Conservation (phyloP, 2,113 vertebrate genomes). For the Actinemys pallida region DNA sequence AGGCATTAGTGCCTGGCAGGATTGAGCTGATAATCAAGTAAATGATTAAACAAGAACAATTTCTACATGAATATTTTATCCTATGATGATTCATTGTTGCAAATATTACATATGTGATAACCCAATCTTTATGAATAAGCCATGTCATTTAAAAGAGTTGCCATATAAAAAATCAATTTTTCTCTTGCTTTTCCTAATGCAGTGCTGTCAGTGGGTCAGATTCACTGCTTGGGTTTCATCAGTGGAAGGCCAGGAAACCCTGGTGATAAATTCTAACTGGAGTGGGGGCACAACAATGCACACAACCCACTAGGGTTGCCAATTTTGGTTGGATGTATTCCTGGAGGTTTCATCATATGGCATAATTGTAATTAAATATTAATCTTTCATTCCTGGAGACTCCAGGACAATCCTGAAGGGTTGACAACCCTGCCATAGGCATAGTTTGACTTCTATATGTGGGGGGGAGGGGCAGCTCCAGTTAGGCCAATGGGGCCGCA, state of each 20-base stretch:
- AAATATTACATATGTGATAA: not conserved
- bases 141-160: not conserved
- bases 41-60: not conserved
- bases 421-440: not conserved
- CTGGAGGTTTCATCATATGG: not conserved
- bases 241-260: not conserved
- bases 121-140: not conserved
- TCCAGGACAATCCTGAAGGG: not conserved
- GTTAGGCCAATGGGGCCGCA: not conserved
- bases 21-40: not conserved
- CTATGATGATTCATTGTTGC: not conserved
- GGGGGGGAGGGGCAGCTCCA: not conserved
- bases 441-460: not conserved
- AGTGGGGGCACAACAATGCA: not conserved
- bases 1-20: not conserved
- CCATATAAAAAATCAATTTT: not conserved
- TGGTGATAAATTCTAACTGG: not conserved
- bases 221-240: not conserved
- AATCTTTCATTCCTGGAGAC: not conserved
- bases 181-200: not conserved
- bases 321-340: not conserved
- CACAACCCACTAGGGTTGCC: not conserved
- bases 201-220: not conserved
- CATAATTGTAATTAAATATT: not conserved
- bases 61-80: not conserved